These are phyloP conservation scores for Rachycentron canadum DNA, from an alignment of 2,797 vertebrate species.

Conservation along the genomic window DNA sequence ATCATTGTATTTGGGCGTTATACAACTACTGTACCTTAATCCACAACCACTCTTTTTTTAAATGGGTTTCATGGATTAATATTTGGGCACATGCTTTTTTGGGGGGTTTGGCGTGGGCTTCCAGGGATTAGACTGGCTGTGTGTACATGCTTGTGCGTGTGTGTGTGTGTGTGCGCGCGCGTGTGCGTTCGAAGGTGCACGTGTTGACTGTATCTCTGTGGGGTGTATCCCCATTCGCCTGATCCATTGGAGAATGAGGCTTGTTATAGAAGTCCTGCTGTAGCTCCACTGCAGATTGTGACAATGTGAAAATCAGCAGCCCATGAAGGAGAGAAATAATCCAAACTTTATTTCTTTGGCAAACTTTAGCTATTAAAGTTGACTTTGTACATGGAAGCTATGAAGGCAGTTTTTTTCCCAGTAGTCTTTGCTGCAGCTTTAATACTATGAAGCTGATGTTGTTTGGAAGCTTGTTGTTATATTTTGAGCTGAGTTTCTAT, in stretches of 20 bases:
- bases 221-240: constrained; percentile 36
- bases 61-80: constrained; percentile 50
- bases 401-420: neutral
- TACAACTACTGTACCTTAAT: constrained; percentile 21
- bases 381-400: neutral
- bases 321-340: constrained; percentile 42
- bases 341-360: constrained; percentile 40
- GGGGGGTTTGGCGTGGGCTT: neutral
- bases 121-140: constrained; percentile 44
- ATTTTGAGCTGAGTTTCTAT: neutral
- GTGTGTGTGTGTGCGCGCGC: constrained; percentile 16
- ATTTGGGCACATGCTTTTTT: constrained; percentile 34
- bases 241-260: constrained; percentile 52
- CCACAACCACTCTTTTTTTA: constrained; percentile 26
- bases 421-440: constrained; percentile 8
- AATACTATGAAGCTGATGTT: neutral
- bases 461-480: neutral
- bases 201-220: constrained; percentile 30
- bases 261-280: constrained; percentile 54
- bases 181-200: neutral
- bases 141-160: neutral
- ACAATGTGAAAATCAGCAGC: constrained; percentile 39
- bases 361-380: constrained; percentile 50
- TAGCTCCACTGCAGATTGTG: constrained; percentile 32
- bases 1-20: constrained; percentile 8